phyloP scores from a whole-genome alignment of 2,113 vertebrate genomes.

The Sander vitreus region DNA sequence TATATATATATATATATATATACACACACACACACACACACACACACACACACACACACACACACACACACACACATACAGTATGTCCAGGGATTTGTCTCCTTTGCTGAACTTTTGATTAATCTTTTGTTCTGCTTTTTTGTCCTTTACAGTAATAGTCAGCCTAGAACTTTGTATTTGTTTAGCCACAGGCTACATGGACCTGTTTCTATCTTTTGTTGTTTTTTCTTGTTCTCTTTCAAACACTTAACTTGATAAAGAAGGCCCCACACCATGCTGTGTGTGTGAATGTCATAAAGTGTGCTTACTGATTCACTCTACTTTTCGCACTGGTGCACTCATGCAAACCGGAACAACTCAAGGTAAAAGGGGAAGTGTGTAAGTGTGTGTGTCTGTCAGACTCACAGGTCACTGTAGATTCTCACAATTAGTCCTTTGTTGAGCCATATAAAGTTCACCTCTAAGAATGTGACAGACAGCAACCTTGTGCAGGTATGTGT shows the following conservation, averaged over 20 bases:
- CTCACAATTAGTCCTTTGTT: conserved; percentile 46
- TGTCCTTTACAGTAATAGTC: background rate
- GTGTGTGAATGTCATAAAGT: background rate
- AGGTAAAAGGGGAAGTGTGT: conserved; percentile 15
- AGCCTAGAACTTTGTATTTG: background rate
- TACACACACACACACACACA: no score
- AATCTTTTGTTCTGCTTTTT: background rate
- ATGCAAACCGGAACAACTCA: conserved; percentile 13
- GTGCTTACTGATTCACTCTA: conserved; percentile 20
- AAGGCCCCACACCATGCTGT: conserved; percentile 14
- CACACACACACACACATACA: no score
- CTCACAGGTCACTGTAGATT: conserved; percentile 19
- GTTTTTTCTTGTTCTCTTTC: background rate
- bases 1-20: no score
- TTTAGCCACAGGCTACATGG: background rate
- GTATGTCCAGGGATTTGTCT: background rate
- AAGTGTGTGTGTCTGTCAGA: background rate
- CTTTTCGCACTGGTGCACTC: conserved; percentile 6
- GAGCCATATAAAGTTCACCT: conserved; percentile 38
- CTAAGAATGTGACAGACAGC: conserved; percentile 35
- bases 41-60: no score
- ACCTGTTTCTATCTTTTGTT: background rate
- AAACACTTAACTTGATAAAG: background rate
- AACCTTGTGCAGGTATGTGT: conserved; percentile 51
- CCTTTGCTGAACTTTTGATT: background rate